Conservation (phyloP, 1,140 invertebrate species). For the Agrypnia vestita region DNA sequence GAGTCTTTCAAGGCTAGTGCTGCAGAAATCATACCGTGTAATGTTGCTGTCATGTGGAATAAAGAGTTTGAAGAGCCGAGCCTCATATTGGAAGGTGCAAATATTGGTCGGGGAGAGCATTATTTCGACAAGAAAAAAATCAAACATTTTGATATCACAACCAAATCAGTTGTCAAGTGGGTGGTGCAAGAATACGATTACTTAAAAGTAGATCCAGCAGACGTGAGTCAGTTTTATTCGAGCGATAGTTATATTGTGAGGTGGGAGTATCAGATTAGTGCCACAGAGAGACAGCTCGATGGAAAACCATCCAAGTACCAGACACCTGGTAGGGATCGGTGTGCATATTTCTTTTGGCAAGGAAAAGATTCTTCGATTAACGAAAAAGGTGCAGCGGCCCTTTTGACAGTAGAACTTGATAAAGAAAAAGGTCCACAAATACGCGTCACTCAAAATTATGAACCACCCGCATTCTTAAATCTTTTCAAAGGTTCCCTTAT, state of each 20-base stretch:
- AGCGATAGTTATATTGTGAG: conserved; percentile 91
- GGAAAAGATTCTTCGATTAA: conserved; percentile 88
- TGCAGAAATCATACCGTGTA: conserved; percentile 82
- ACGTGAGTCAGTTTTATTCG: conserved; percentile 86
- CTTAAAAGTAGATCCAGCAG: conserved; percentile 75
- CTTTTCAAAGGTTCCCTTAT: conserved; percentile 87
- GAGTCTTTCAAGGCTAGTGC: conserved; percentile 72
- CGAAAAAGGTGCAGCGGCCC: conserved; percentile 93
- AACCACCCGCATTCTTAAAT: conserved; percentile 89
- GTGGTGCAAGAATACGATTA: conserved; percentile 89
- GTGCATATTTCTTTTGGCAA: conserved; percentile 96
- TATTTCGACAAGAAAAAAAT: conserved; percentile 85
- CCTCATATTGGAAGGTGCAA: conserved; percentile 86
- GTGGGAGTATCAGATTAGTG: conserved; percentile 91
- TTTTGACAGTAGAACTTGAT: conserved; percentile 92
- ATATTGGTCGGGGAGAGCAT: conserved; percentile 87
- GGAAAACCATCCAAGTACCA: conserved; percentile 88
- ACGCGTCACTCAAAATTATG: conserved; percentile 86
- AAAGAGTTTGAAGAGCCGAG: conserved; percentile 81
- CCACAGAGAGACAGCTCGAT: conserved; percentile 87
- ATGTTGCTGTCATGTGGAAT: conserved; percentile 82
- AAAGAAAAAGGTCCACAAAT: conserved; percentile 91
- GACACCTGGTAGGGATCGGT: conserved; percentile 85
- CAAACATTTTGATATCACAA: conserved; percentile 83
- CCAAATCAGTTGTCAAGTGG: conserved; percentile 86